Conservation (phyloP, 1,140 invertebrate genomes). For the Neotoxoptera formosana region DNA sequence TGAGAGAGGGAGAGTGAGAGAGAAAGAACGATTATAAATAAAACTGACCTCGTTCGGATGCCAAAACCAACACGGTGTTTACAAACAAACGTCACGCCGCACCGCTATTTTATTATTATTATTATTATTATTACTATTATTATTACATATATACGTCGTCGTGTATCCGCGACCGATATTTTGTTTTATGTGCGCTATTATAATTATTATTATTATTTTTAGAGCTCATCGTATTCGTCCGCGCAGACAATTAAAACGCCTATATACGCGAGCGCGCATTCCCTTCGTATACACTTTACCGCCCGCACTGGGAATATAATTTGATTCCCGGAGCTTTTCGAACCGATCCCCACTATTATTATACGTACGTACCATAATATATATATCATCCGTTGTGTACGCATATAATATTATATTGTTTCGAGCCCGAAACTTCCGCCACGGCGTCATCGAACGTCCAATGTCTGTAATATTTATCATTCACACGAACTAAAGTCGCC, state of each 20-base stretch:
- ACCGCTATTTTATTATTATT: not conserved
- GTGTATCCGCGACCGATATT: not conserved
- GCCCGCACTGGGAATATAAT: not conserved
- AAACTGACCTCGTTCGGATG: slow-evolving; percentile 24
- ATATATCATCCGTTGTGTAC: not conserved
- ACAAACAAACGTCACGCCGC: not conserved
- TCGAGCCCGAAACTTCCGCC: not conserved
- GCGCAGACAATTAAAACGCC: not conserved
- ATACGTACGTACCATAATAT: not conserved
- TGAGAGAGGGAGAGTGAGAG: not conserved
- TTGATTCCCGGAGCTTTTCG: not conserved
- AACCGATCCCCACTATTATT: not conserved
- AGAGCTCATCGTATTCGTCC: not conserved
- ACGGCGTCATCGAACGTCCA: not conserved
- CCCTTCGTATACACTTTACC: no score
- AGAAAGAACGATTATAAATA: slow-evolving; percentile 19
- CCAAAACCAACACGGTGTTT: slow-evolving; percentile 35
- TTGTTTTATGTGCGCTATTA: not conserved
- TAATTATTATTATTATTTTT: not conserved
- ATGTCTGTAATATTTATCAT: not conserved
- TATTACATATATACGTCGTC: not conserved
- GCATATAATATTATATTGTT: not conserved
- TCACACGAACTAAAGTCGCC: no score
- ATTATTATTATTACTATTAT: not conserved
- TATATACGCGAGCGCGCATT: not conserved